Base-by-base conservation (phyloP, 2,797 vertebrate species). In the Caiman crocodilus region DNA sequence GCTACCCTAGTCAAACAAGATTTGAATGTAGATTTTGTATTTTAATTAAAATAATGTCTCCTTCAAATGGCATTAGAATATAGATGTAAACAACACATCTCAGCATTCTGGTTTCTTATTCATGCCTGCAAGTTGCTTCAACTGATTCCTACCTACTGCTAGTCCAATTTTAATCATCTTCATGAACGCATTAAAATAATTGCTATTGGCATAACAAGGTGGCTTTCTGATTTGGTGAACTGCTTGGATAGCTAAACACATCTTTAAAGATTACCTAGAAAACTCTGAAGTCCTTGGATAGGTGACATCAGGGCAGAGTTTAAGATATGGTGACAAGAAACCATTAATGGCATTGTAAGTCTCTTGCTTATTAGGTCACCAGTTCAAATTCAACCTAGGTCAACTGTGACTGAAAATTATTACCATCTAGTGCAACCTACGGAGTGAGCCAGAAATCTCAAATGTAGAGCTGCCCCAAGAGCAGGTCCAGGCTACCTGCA, bases 1-100 rank as follows among this genome's bases (percentile, higher is more conserved):
- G 95, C 95, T 88, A 94, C 96, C 94, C 93, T 90, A 94, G 95
- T 94, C 95, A 93, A 96, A 93, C 95, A 93, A 93, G 94, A 93
- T 96, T 82, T 90, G 96, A 96, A 96, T 97, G 93, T 76, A 96
- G 95, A 96, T 96, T 93, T 87, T 63, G 91, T 80, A 92, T 94
- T 96, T 96, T 96, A 95, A 96, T 96, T 97, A 96, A 90, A 94
- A 95, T 50, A 50, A 50, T 80, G 90, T 85, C 60, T 94, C 94
- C 90, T 93, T 93, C 55, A 76, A 88, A 95, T 88, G 95, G 90
- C 87, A 92, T 87, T 18, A 85, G 82, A 87, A 32, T 21, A 89
- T 76, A 91, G 91, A 95, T 95, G 96, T 96, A 82, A 94, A 95
- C 95, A 90, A 64, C 74, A 71, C 30, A 14, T 4, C 32, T 42